Conservation (phyloP, 2,797 vertebrate species). For the Microctenopoma steveboyesi region DNA sequence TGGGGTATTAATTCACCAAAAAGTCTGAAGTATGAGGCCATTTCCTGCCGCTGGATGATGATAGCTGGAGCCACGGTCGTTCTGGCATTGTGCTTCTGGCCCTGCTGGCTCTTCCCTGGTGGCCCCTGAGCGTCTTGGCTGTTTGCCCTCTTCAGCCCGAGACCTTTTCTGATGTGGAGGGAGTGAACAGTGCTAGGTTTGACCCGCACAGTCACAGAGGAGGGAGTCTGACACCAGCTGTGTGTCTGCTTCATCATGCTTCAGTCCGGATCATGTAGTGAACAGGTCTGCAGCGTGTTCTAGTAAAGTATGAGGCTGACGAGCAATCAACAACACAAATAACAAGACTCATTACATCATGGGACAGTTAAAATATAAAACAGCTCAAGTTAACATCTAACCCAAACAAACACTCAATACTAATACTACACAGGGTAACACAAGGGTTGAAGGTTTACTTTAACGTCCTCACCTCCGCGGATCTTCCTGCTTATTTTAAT, state of each 20-base stretch:
- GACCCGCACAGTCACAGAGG: slow-evolving; percentile 80
- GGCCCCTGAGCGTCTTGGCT: slow-evolving; percentile 75
- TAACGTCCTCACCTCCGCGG: not conserved
- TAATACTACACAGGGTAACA: not conserved
- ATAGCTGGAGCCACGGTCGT: slow-evolving; percentile 75
- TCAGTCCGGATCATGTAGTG: slow-evolving; percentile 6
- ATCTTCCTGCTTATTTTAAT: not conserved
- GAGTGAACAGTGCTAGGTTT: slow-evolving; percentile 78
- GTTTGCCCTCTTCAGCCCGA: slow-evolving; percentile 78
- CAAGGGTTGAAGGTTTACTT: too few species aligned
- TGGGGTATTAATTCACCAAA: slow-evolving; percentile 83
- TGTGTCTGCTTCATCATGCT: slow-evolving; percentile 84
- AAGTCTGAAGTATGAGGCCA: slow-evolving; percentile 91
- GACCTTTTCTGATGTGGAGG: slow-evolving; percentile 77
- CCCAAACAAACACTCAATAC: too few species aligned
- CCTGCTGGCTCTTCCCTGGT: slow-evolving; percentile 72
- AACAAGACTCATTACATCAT: too few species aligned
- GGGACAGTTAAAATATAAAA: not conserved
- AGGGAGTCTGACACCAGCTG: slow-evolving; percentile 81
- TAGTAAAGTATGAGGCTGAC: not conserved
- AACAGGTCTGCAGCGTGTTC: not conserved
- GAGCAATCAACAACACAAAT: not conserved
- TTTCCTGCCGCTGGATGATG: slow-evolving; percentile 90
- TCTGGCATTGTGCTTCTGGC: slow-evolving; percentile 53
- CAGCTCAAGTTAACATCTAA: not conserved